A percentile compares a stretch with the other conserved stretches of the same genome.
phyloP scores from a whole-genome alignment of 2,797 vertebrate species.

The Leptoclinus maculatus region DNA sequence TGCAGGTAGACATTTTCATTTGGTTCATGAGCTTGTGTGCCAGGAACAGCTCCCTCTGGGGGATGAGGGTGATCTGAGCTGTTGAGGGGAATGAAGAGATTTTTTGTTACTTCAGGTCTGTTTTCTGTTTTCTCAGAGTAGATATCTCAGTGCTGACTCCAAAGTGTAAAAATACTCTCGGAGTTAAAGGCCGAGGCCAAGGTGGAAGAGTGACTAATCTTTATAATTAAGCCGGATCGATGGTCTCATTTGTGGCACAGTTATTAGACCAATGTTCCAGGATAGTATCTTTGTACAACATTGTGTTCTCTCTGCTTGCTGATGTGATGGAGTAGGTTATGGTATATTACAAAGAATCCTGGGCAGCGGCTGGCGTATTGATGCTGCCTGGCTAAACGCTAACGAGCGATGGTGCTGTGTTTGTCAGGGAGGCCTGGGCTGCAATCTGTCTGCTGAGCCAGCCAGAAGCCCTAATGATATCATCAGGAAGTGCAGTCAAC shows the following conservation, averaged over 20 bases:
- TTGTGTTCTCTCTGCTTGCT: constrained; percentile 59
- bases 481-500: constrained; percentile 79
- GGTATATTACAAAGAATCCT: constrained; percentile 69
- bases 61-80: constrained; percentile 57
- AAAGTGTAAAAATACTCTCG: constrained; percentile 44
- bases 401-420: constrained; percentile 76
- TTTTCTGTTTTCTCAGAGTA: constrained; percentile 17
- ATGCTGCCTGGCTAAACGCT: constrained; percentile 76
- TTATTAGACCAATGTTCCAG: constrained; percentile 73
- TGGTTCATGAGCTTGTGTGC: constrained; percentile 49
- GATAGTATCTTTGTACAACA: constrained; percentile 70
- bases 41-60: constrained; percentile 54
- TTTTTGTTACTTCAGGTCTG: constrained; percentile 27
- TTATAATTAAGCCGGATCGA: constrained; percentile 73
- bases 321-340: constrained; percentile 71
- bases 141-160: constrained; percentile 41
- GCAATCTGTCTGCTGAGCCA: constrained; percentile 82
- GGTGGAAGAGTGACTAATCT: constrained; percentile 71
- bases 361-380: constrained; percentile 70
- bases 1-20: constrained; percentile 73
- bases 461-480: constrained; percentile 82
- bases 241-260: constrained; percentile 67
- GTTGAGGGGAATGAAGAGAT: constrained; percentile 45
- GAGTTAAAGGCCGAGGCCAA: constrained; percentile 25
- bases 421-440: constrained; percentile 74